Evolutionary conservation across 2,888 invertebrate genomes (phyloP), one percentile per base, ranked within the genome.

Genomic region (Cynaeus angustus): DNA sequence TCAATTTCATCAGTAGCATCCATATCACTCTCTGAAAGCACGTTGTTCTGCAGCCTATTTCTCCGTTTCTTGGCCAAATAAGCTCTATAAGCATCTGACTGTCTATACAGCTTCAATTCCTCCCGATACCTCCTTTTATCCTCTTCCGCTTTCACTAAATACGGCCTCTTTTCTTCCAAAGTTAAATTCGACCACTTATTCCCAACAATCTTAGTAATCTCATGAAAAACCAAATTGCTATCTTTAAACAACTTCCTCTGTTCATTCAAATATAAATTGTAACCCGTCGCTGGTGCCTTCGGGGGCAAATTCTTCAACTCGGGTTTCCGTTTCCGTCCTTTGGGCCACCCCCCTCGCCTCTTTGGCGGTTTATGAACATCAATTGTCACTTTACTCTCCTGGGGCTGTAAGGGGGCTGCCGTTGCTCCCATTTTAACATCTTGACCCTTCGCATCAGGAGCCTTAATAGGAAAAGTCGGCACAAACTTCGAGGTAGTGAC

Each of bases 281-380:
- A 89, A 77, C 88, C 89, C 41, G 89, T 88, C 12, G 87, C 86
- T 8, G 89, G 89, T 14, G 89, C 88, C 79, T 88, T 88, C 0
- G 89, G 89, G 0, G 88, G 87, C 41, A 86, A 81, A 77, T 86
- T 85, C 38, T 87, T 80, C 48, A 86, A 71, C 71, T 86, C 86
- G 9, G 86, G 86, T 79, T 89, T 89, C 26, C 89, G 79, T 80
- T 88, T 89, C 62, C 88, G 84, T 0, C 89, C 89, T 80, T 89
- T 89, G 0, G 89, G 89, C 89, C 89, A 89, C 0, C 89, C 89
- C 69, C 89, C 88, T 76, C 88, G 84, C 56, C 85, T 83, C 80
- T 88, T 88, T 53, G 83, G 83, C 52, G 80, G 82, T 64, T 78
- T 69, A 21, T 65, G 59, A 0, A 65, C 68, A 6, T 62, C 66